Evolutionary conservation across 37 sponge, comb jelly and placozoan species (phyloP).

Genomic region (Petrosia ficiformis): DNA sequence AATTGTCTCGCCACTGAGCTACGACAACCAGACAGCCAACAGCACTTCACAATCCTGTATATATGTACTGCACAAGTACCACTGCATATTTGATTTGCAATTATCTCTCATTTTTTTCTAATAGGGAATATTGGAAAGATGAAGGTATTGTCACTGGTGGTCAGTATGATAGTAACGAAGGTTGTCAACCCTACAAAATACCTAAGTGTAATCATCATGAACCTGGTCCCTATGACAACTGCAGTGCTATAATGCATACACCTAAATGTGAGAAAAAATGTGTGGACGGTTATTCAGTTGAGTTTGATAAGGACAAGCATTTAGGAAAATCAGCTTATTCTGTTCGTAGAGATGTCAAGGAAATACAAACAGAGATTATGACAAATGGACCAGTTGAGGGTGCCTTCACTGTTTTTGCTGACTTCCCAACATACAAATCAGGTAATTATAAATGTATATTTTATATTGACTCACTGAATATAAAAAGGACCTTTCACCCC

Average conservation of each 20-base stretch:
- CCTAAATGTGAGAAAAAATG: slow-evolving; percentile 73
- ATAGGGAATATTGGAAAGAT: slow-evolving; percentile 71
- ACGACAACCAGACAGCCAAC: too few relatives aligned
- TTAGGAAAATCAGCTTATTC: slow-evolving; percentile 65
- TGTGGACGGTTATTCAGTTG: slow-evolving; percentile 55
- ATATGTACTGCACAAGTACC: too few relatives aligned
- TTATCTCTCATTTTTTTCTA: neutral
- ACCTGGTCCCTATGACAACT: slow-evolving; percentile 42
- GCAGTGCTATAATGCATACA: slow-evolving; percentile 35
- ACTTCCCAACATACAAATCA: slow-evolving; percentile 90
- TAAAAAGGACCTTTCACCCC: too few relatives aligned
- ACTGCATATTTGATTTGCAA: too few relatives aligned
- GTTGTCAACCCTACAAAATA: slow-evolving; percentile 92
- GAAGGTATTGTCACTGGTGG: slow-evolving; percentile 95
- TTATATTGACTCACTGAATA: neutral
- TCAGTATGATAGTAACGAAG: slow-evolving; percentile 51
- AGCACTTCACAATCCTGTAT: too few relatives aligned
- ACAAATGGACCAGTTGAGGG: slow-evolving; percentile 98
- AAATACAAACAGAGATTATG: slow-evolving; percentile 96
- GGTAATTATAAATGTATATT: slow-evolving; percentile 37
- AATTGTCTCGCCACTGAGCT: too few relatives aligned
- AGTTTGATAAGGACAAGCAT: slow-evolving; percentile 63
- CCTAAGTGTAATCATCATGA: slow-evolving; percentile 89
- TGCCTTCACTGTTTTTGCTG: slow-evolving; percentile 87
- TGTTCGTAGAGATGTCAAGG: slow-evolving; percentile 32